Evolutionary conservation across 2,888 invertebrate genomes (phyloP), one percentile per base, ranked within the genome.

Genomic region (Odontocolon sp.): DNA sequence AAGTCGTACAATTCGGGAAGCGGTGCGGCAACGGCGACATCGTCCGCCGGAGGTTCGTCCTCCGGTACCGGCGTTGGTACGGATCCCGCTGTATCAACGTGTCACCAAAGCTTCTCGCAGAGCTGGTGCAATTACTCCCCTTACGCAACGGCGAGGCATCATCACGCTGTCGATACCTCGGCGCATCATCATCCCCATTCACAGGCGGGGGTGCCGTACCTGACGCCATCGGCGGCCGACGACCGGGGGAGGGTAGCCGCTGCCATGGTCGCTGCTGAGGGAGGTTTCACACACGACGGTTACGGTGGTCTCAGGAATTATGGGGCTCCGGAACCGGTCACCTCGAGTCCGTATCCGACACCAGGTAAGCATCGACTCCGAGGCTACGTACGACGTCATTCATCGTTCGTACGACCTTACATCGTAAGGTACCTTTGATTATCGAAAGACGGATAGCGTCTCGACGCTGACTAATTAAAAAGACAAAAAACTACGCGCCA

Each of bases 291-390:
- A 38, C 95, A 95, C 90, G 95, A 95, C 82, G 93, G 95, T 69
- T 95, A 95, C 88, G 87, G 89, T 1, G 94, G 94, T 64, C 93
- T 95, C 69, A 93, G 95, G 86, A 95, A 95, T 91, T 96, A 96
- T 90, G 92, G 92, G 33, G 93, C 92, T 64, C 94, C 94, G 1
- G 95, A 95, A 89, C 93, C 94, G 50, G 95, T 95, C 81, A 94
- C 94, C 84, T 94, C 94, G 85, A 94, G 94, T 74, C 95, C 95
- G 42, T 96, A 95, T 87, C 95, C 95, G 87, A 94, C 95, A 87
- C 94, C 95, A 93, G 95, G 96, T 94, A 93, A 93, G 88, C 92
- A 92, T 88, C 87, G 81, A 85, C 82, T 86, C 14, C 42, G 8
- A 31, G 3, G 14, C 56, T 38, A 21, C n/a, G n/a, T 11, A 3